These are phyloP conservation scores for Ctenicera cuprea DNA, from an alignment of 2,888 invertebrate species.

Conservation along the genomic window DNA sequence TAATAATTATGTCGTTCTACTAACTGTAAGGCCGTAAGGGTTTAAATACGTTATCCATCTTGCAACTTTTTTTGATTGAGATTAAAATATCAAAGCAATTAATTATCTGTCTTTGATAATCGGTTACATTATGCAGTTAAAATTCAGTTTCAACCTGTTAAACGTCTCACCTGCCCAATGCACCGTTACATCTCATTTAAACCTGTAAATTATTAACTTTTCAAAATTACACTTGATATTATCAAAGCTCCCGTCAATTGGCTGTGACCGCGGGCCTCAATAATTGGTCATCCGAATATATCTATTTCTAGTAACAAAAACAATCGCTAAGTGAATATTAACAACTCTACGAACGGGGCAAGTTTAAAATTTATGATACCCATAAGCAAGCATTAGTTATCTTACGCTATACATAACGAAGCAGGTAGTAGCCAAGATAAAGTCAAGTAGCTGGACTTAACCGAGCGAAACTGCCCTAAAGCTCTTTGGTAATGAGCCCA, in stretches of 20 bases:
- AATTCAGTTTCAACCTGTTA: not conserved
- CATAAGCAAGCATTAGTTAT: constrained; percentile 46
- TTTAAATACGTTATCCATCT: too few species aligned
- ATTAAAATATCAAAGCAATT: too few species aligned
- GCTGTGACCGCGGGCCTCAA: not conserved
- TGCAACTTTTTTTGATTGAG: too few species aligned
- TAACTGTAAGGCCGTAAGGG: too few species aligned
- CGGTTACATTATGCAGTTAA: not conserved
- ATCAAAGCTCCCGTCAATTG: constrained; percentile 12
- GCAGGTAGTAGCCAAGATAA: constrained; percentile 46
- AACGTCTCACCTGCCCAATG: not conserved
- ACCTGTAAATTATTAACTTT: not conserved
- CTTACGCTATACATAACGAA: constrained; percentile 45
- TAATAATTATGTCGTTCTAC: too few species aligned
- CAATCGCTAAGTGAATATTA: constrained; percentile 34
- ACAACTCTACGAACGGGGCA: constrained; percentile 34
- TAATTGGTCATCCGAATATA: not conserved
- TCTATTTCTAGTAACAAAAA: not conserved
- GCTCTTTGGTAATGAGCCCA: constrained; percentile 45
- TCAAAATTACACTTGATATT: not conserved
- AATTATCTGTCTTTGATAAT: too few species aligned
- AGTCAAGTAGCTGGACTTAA: constrained; percentile 46
- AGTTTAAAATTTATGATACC: constrained; percentile 47
- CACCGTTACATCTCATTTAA: constrained; percentile 16
- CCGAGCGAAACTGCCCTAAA: constrained; percentile 51